phyloP scores from a whole-genome alignment of 2,888 invertebrate genomes.

The Xanthostigma xanthostigma region DNA sequence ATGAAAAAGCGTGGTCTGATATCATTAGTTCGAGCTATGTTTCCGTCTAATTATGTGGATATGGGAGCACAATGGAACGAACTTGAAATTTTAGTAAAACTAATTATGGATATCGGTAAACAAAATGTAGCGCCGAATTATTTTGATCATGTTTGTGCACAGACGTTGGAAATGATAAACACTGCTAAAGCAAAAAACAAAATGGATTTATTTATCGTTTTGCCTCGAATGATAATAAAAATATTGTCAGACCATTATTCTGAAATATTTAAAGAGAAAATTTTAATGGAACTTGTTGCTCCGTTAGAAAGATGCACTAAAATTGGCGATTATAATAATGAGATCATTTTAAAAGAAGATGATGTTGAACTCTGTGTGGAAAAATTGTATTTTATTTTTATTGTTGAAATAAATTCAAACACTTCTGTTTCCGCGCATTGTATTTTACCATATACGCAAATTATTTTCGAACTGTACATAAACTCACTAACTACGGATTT shows the following conservation, averaged over 20 bases:
- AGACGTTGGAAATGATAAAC: constrained; percentile 34
- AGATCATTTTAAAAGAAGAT: neutral
- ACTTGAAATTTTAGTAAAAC: constrained; percentile 47
- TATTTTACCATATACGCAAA: constrained; percentile 3
- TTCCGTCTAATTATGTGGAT: constrained; percentile 39
- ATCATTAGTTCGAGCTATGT: constrained; percentile 46
- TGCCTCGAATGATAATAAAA: constrained; percentile 38
- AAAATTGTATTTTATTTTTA: neutral
- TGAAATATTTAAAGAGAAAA: constrained; percentile 25
- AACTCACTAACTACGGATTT: constrained; percentile 5
- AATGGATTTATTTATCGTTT: constrained; percentile 23
- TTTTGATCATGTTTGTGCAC: constrained; percentile 34
- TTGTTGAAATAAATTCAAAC: constrained; percentile 2
- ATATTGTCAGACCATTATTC: constrained; percentile 35
- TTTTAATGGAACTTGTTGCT: constrained; percentile 24
- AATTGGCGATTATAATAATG: constrained; percentile 1
- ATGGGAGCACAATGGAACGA: constrained; percentile 48
- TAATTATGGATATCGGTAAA: constrained; percentile 42
- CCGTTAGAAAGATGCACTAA: constrained; percentile 17
- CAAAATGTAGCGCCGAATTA: constrained; percentile 31
- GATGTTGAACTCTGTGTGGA: neutral
- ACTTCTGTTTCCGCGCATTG: neutral
- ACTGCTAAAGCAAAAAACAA: constrained; percentile 28
- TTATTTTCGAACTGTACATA: constrained; percentile 14
- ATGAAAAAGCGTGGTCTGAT: constrained; percentile 45